Conservation (phyloP, 2,888 invertebrate genomes). For the Dioctria linearis region DNA sequence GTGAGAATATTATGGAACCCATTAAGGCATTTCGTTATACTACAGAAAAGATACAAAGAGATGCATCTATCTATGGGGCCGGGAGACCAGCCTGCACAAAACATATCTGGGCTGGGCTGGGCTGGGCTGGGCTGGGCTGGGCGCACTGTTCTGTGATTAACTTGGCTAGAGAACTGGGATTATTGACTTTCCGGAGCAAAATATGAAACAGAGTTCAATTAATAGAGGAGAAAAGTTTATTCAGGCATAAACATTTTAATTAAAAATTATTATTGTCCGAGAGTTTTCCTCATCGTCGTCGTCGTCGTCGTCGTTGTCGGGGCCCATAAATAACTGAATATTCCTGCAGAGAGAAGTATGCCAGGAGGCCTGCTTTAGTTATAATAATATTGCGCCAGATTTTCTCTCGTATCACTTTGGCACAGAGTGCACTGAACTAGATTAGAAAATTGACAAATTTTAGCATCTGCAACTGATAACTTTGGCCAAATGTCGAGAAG, state of each 20-base stretch:
- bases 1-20: neutral
- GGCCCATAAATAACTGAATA: no score
- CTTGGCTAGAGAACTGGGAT: slow-evolving; percentile 8
- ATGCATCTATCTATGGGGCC: neutral
- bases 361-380: no score
- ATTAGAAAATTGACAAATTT: no score
- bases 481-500: no score
- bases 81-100: neutral
- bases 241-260: slow-evolving; percentile 30
- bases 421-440: no score
- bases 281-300: no score
- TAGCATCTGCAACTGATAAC: no score
- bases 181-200: slow-evolving; percentile 20
- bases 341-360: no score
- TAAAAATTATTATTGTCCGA: slow-evolving; percentile 29
- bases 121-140: neutral
- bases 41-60: no score
- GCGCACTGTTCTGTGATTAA: slow-evolving; percentile 20
- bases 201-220: slow-evolving; percentile 29
- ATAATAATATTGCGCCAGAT: no score
- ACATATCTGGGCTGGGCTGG: neutral
- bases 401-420: no score
- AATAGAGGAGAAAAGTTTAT: slow-evolving; percentile 26
- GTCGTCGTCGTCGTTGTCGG: no score
- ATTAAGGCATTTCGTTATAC: neutral